Evolutionary conservation across 2,113 vertebrate genomes (phyloP).

Genomic region (Alethe castanea): DNA sequence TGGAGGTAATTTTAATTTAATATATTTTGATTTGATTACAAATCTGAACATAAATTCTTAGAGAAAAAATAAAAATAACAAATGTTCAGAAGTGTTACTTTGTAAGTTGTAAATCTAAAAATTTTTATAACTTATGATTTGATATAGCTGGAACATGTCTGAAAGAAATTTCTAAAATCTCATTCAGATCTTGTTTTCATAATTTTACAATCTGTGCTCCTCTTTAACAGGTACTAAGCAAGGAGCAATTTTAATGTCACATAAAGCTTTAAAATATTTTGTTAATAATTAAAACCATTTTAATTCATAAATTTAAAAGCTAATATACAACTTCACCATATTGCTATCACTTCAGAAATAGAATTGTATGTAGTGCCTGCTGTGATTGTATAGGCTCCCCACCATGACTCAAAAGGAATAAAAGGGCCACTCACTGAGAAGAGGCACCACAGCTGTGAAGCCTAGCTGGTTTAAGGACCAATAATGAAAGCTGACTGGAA

Average conservation of each 20-base stretch:
- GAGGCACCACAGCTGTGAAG: not conserved
- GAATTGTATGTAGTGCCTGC: not conserved
- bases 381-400: slow-evolving; percentile 1
- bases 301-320: not conserved
- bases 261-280: not conserved
- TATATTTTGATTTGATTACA: not conserved
- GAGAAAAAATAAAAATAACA: not conserved
- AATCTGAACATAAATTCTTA: not conserved
- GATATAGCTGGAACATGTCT: not conserved
- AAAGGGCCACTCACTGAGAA: not conserved
- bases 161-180: not conserved
- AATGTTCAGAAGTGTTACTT: not conserved
- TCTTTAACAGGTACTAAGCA: not conserved
- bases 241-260: not conserved
- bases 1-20: not conserved
- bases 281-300: not conserved
- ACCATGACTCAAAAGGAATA: not conserved
- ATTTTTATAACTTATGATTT: not conserved
- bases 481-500: not conserved
- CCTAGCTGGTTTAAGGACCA: not conserved
- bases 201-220: not conserved
- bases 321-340: not conserved
- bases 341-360: not conserved
- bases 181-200: not conserved
- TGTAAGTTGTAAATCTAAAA: not conserved